phyloP scores from a whole-genome alignment of 2,888 invertebrate genomes.

The Holacanthella duospinosa region DNA sequence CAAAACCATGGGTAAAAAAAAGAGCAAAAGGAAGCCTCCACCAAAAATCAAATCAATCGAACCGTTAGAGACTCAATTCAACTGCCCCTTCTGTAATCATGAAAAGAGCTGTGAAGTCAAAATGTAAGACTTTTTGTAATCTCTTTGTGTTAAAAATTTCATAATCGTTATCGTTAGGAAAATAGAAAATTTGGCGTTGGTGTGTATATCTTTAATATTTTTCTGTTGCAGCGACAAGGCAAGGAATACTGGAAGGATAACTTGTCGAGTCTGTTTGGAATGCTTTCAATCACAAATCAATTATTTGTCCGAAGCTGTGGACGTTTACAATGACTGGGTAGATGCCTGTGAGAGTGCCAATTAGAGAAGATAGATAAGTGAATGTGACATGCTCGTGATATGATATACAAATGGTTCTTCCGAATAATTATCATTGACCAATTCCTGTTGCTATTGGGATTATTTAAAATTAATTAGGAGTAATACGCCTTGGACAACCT shows the following conservation, averaged over 20 bases:
- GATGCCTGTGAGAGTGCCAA: conserved; percentile 97
- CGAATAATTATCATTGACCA: no score
- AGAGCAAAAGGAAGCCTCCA: conserved; percentile 96
- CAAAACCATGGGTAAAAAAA: conserved; percentile 80
- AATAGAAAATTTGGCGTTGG: not conserved
- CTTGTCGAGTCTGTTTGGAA: conserved; percentile 89
- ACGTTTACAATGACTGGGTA: conserved; percentile 99
- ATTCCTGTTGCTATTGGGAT: no score
- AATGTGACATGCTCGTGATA: no score
- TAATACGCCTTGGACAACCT: no score
- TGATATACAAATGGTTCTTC: no score
- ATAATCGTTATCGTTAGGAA: no score
- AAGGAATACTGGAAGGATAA: conserved; percentile 84
- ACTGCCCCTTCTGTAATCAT: conserved; percentile 99
- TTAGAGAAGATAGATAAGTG: conserved; percentile 41
- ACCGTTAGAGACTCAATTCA: conserved; percentile 89
- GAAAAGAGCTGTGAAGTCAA: conserved; percentile 98
- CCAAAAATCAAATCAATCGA: conserved; percentile 83
- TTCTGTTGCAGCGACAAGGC: conserved; percentile 72
- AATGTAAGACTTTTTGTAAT: conserved; percentile 57
- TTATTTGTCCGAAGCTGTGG: conserved; percentile 90
- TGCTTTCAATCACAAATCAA: conserved; percentile 94
- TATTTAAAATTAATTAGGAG: no score
- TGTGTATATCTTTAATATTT: not conserved
- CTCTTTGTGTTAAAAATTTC: not conserved